A percentile compares a stretch with the other conserved stretches of the same genome.
Conservation (phyloP, 64 coral and sea anemone genomes). For the Orbicella faveolata region DNA sequence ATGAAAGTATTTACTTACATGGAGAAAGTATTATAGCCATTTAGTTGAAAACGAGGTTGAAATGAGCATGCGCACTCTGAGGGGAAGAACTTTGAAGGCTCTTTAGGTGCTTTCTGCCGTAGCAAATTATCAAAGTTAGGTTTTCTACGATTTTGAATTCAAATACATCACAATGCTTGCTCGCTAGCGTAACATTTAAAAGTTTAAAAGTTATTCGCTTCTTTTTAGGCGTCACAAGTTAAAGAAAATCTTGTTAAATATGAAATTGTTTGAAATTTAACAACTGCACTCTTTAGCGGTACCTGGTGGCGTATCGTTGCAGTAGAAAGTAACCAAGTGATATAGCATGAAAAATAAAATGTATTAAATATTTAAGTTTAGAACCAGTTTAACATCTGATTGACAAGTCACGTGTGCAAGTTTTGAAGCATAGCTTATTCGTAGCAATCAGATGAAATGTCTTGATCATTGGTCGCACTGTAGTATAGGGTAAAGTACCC, state of each 20-base stretch:
- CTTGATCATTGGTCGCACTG: background rate
- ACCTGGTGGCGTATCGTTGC: background rate
- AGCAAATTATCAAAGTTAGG: no score
- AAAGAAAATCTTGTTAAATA: background rate
- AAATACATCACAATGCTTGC: background rate
- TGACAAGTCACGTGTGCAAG: background rate
- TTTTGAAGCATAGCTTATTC: background rate
- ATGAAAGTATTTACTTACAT: background rate
- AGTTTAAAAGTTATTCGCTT: no score
- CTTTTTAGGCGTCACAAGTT: background rate
- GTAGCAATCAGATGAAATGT: no score
- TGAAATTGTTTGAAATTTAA: background rate
- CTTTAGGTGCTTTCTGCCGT: no score
- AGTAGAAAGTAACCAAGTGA: background rate
- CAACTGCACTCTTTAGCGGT: background rate
- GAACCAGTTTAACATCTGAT: background rate
- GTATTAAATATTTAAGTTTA: background rate
- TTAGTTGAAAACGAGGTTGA: no score
- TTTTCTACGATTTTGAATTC: no score
- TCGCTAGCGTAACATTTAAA: background rate
- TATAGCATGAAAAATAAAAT: background rate
- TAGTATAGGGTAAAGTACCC: no score
- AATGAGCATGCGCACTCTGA: no score
- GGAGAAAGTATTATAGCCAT: no score
- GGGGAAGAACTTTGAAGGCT: no score